Evolutionary conservation across 2,113 vertebrate genomes (phyloP).

Genomic region (Perca fluviatilis): DNA sequence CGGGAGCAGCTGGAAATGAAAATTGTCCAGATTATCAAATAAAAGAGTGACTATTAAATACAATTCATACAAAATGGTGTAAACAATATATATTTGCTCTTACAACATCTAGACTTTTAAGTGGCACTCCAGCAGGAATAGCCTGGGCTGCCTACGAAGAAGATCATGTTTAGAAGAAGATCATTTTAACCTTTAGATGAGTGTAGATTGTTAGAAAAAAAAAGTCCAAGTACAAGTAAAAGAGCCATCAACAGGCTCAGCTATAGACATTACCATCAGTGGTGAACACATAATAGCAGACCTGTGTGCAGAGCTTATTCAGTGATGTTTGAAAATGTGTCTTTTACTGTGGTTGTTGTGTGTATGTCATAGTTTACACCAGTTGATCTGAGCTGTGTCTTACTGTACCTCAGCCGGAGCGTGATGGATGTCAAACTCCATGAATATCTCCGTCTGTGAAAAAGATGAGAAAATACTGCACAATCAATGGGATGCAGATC

Average conservation of each 20-base stretch:
- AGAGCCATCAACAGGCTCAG: neutral
- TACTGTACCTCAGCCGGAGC: slow-evolving; percentile 66
- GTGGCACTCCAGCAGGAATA: slow-evolving; percentile 58
- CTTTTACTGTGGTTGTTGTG: slow-evolving; percentile 18
- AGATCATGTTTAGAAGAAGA: neutral
- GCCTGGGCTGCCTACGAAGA: slow-evolving; percentile 50
- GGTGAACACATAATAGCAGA: slow-evolving; percentile 29
- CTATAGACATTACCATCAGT: neutral
- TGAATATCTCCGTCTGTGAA: slow-evolving; percentile 48
- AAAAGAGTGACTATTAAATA: neutral
- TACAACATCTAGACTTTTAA: slow-evolving; percentile 60
- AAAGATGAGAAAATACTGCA: slow-evolving; percentile 1
- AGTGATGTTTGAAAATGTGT: neutral
- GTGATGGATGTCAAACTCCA: slow-evolving; percentile 68
- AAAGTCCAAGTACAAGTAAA: neutral
- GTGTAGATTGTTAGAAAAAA: neutral
- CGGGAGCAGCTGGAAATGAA: slow-evolving; percentile 62
- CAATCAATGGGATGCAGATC: neutral
- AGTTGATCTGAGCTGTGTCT: neutral
- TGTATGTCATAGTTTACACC: neutral
- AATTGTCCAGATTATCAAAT: slow-evolving; percentile 2
- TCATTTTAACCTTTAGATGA: neutral
- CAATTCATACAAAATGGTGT: neutral
- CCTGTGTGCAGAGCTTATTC: neutral
- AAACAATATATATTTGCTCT: slow-evolving; percentile 15